Percentiles rank a stretch among this genome's conserved stretches.
These are phyloP conservation scores for Poeciliopsis prolifica DNA, from an alignment of 2,113 vertebrate species.

Conservation along the genomic window DNA sequence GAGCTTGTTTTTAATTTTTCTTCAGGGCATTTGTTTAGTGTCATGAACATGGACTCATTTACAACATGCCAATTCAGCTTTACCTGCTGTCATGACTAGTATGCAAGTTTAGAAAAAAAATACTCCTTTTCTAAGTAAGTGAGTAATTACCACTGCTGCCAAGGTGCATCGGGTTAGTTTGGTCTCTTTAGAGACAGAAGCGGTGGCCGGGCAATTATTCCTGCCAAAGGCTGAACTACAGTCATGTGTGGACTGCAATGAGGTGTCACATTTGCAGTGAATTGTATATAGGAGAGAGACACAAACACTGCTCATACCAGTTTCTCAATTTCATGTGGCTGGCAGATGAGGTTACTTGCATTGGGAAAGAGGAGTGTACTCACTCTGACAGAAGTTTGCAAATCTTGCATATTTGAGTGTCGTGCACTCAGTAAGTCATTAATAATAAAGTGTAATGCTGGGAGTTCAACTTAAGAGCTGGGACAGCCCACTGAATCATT, in stretches of 20 bases:
- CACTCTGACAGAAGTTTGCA: slow-evolving; percentile 63
- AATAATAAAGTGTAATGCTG: slow-evolving; percentile 59
- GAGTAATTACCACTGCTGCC: neutral
- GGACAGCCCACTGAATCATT: slow-evolving; percentile 68
- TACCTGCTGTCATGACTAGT: neutral
- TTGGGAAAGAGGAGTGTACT: slow-evolving; percentile 19
- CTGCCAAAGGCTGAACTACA: slow-evolving; percentile 30
- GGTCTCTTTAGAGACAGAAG: neutral
- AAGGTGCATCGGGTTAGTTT: slow-evolving; percentile 5
- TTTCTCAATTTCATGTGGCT: slow-evolving; percentile 39
- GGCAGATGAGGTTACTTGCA: slow-evolving; percentile 16
- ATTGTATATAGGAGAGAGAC: neutral
- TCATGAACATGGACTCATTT: slow-evolving; percentile 26
- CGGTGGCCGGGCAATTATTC: neutral
- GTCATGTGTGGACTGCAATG: slow-evolving; percentile 42
- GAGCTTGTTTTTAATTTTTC: slow-evolving; percentile 33
- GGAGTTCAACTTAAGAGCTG: slow-evolving; percentile 49
- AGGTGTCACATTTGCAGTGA: slow-evolving; percentile 39
- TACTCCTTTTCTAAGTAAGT: neutral
- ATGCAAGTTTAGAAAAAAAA: slow-evolving; percentile 4
- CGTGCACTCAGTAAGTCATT: slow-evolving; percentile 56
- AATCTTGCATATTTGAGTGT: slow-evolving; percentile 59
- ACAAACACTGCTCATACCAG: neutral
- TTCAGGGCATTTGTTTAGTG: slow-evolving; percentile 20
- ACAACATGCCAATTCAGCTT: neutral